phyloP scores from a whole-genome alignment of 2,888 invertebrate species.

The Drosophila quinaria region DNA sequence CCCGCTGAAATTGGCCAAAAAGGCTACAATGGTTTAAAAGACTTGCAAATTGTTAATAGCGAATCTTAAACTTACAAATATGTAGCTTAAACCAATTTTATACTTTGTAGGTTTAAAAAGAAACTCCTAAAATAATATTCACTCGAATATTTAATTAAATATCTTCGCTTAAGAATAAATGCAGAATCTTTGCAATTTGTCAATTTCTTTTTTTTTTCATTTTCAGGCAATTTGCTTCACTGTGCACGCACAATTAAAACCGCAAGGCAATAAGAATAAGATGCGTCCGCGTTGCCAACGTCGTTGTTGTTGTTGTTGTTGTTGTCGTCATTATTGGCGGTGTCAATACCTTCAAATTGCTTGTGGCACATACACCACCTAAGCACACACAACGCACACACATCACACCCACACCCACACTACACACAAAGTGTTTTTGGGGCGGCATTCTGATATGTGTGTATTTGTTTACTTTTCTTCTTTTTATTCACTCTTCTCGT shows the following conservation, averaged over 20 bases:
- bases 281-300: constrained; percentile 50
- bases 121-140: too few species aligned
- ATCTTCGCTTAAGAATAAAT: not conserved
- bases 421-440: constrained; percentile 55
- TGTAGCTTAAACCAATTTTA: too few species aligned
- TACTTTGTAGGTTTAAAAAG: too few species aligned
- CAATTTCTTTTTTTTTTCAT: not conserved
- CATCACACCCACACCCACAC: constrained; percentile 14
- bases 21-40: too few species aligned
- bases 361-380: constrained; percentile 31
- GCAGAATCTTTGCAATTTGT: not conserved
- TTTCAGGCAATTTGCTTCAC: constrained; percentile 31
- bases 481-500: not conserved
- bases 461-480: not conserved
- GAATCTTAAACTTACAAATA: too few species aligned
- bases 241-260: constrained; percentile 63
- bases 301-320: constrained; percentile 32
- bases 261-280: constrained; percentile 53
- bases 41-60: too few species aligned
- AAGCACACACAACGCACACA: constrained; percentile 1
- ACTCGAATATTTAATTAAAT: not conserved
- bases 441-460: constrained; percentile 40
- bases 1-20: too few species aligned
- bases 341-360: constrained; percentile 72
- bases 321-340: constrained; percentile 44